These are phyloP conservation scores for Tipula confusa DNA, from an alignment of 2,888 invertebrate genomes.

Conservation along the genomic window DNA sequence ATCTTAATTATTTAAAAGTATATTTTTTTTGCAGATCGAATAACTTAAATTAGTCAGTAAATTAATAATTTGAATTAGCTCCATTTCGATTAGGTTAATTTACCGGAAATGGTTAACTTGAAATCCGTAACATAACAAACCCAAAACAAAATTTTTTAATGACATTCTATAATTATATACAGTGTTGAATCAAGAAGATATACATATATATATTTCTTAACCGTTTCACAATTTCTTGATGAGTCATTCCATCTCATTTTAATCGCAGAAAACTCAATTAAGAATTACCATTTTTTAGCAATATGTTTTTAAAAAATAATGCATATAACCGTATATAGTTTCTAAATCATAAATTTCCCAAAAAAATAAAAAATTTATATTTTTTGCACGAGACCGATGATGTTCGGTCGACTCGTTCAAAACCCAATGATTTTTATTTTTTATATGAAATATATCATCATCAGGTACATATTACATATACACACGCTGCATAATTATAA, in stretches of 20 bases:
- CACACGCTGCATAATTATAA: not conserved
- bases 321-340: not conserved
- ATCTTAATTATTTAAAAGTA: too few species aligned
- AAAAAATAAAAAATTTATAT: not conserved
- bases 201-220: not conserved
- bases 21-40: too few species aligned
- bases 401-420: not conserved
- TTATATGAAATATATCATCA: too few species aligned
- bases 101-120: not conserved
- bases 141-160: not conserved
- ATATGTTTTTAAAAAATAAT: not conserved
- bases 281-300: constrained; percentile 12
- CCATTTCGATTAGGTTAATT: too few species aligned
- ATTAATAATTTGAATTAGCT: too few species aligned
- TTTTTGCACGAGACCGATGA: not conserved
- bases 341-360: constrained; percentile 25
- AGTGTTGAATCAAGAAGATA: not conserved
- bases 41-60: too few species aligned
- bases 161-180: not conserved
- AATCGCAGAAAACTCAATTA: not conserved
- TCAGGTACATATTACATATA: not conserved
- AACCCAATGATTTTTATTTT: not conserved
- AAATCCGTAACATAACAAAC: not conserved
- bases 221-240: not conserved
- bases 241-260: not conserved